Conservation (phyloP, 2,888 invertebrate species). For the Spialia ferax region DNA sequence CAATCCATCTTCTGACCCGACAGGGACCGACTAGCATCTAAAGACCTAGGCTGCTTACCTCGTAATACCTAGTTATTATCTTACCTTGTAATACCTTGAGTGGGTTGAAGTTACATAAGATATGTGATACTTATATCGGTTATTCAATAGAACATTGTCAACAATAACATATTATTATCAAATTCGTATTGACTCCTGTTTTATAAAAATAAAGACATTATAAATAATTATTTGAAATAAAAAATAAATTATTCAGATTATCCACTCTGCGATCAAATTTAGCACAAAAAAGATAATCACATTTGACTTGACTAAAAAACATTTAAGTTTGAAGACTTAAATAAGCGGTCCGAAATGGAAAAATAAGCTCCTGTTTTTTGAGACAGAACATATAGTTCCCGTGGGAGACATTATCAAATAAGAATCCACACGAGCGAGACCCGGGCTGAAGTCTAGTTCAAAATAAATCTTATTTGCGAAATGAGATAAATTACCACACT, state of each 20-base stretch:
- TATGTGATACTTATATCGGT: slow-evolving; percentile 3
- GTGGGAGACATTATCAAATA: slow-evolving; percentile 18
- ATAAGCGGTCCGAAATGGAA: not conserved
- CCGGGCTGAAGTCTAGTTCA: slow-evolving; percentile 20
- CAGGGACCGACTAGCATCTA: slow-evolving; percentile 65
- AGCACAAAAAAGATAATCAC: not conserved
- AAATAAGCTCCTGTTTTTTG: not conserved
- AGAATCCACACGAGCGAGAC: slow-evolving; percentile 15
- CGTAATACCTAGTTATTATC: slow-evolving; percentile 5
- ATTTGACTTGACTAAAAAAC: not conserved
- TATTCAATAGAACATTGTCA: not conserved
- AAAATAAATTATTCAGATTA: too few relatives aligned
- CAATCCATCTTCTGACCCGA: slow-evolving; percentile 79
- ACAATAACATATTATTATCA: not conserved
- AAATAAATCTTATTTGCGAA: slow-evolving; percentile 32
- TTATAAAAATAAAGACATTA: too few relatives aligned
- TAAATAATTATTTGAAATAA: too few relatives aligned
- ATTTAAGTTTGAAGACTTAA: not conserved
- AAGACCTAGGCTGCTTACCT: slow-evolving; percentile 50
- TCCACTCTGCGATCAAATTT: not conserved
- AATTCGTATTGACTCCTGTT: not conserved
- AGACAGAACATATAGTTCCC: slow-evolving; percentile 7
- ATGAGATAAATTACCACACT: slow-evolving; percentile 38
- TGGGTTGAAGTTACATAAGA: not conserved
- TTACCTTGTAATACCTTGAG: slow-evolving; percentile 16